Conservation (phyloP, 2,797 vertebrate genomes). For the Taeniopygia guttata region DNA sequence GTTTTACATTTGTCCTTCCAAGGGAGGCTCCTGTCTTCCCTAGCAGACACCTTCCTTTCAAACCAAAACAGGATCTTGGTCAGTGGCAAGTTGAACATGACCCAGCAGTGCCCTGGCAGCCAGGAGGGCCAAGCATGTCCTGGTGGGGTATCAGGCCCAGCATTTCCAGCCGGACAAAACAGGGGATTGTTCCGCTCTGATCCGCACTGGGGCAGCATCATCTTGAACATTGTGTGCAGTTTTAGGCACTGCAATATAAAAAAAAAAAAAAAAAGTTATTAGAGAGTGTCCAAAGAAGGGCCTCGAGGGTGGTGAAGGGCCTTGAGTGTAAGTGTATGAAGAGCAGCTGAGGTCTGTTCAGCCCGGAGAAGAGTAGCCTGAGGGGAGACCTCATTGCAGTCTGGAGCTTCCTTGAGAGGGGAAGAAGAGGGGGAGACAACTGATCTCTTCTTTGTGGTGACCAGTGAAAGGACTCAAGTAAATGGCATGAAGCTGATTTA, state of each 20-base stretch:
- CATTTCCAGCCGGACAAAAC: accelerated
- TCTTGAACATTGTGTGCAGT: accelerated
- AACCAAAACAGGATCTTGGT: background rate
- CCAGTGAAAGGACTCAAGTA: background rate
- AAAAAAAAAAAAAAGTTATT: background rate
- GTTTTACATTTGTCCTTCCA: background rate
- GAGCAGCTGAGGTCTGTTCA: background rate
- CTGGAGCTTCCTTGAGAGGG: background rate
- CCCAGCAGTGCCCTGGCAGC: background rate
- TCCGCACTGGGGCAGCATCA: accelerated
- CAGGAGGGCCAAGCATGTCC: accelerated
- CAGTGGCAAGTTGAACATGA: background rate
- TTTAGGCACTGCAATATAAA: background rate
- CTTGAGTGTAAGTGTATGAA: background rate
- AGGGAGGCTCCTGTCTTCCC: background rate
- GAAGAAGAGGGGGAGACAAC: background rate
- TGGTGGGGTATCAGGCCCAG: background rate
- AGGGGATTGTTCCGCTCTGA: background rate
- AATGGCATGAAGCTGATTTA: background rate
- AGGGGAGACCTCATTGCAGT: too few relatives aligned
- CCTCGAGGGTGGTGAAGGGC: background rate
- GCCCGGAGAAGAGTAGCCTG: background rate
- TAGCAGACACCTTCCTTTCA: background rate
- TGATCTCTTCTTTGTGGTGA: background rate
- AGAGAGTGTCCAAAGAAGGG: background rate